Evolutionary conservation across 2,797 vertebrate genomes (phyloP).

Genomic region (Sebastes flavidus): DNA sequence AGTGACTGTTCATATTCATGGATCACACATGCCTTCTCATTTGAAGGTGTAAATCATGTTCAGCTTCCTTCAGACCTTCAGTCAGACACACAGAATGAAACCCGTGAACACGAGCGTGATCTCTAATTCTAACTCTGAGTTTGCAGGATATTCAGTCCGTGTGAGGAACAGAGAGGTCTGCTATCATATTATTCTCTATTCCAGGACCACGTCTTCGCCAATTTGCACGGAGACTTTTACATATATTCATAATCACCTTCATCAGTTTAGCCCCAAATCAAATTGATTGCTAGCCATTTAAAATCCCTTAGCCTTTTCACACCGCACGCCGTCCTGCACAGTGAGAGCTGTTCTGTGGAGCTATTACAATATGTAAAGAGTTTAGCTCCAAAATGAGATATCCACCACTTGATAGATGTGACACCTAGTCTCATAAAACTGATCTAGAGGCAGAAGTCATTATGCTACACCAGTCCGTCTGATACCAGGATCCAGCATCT

Average conservation of each 20-base stretch:
- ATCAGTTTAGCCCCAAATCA: conserved; percentile 34
- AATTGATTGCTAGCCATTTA: conserved; percentile 47
- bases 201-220: conserved; percentile 10
- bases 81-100: conserved; percentile 3
- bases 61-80: background rate
- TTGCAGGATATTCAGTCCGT: background rate
- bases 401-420: conserved; percentile 44
- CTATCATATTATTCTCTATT: conserved; percentile 22
- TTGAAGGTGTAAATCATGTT: background rate
- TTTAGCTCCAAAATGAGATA: conserved; percentile 53
- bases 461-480: conserved; percentile 22
- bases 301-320: conserved; percentile 42
- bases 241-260: conserved; percentile 39
- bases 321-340: background rate
- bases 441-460: conserved; percentile 41
- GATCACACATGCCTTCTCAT: background rate
- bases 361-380: conserved; percentile 35
- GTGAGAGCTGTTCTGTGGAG: conserved; percentile 10
- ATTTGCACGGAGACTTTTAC: conserved; percentile 34
- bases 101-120: background rate
- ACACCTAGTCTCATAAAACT: conserved; percentile 48
- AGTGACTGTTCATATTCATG: background rate
- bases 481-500: conserved; percentile 19
- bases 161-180: background rate
- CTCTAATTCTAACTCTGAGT: background rate